Evolutionary conservation across 2,113 vertebrate genomes (phyloP), one percentile per base, ranked within the genome.

Genomic region (Zootoca vivipara): DNA sequence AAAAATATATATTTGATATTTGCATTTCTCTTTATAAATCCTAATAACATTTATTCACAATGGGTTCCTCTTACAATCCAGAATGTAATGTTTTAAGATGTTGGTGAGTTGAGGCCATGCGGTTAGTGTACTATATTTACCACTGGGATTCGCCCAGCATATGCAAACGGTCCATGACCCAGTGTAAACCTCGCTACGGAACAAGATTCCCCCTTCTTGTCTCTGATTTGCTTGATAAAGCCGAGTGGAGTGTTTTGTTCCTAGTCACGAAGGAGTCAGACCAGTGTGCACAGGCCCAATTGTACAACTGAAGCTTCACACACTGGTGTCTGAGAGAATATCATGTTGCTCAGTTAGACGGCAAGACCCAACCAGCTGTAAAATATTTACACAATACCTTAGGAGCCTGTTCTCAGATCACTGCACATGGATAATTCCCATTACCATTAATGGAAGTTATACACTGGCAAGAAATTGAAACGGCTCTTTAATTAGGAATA

Each of bases 401-500:
- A 90, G 69, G 40, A 78, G 18, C 85, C 46, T 87, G 18, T 85
- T 92, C 85, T 93, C 91, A 91, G 84, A 88, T 93, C 78, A 92
- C 58, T 80, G 75, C 89, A 92, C 86, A 91, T 85, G 86, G 30
- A 91, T 87, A 89, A 92, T 92, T 94, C 69, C 33, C 73, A 89
- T 91, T 93, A 91, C 87, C 85, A 83, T 56, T 79, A 92, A 91
- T 83, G 52, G 3, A 83, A 82, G n/a, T 78, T 92, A 91, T 78
- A 12, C 38, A 26, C 18, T 82, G 28, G 40, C 30, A 89, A 78
- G 87, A 92, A 93, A 91, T 67, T 72, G 87, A 90, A 93, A 83
- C 88, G 90, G 82, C 12, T 91, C 69, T 82, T 28, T 92, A 91
- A 90, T 86, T 94, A 85, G 85, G 87, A 82, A 87, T 91, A 92